Evolutionary conservation across 2,113 vertebrate genomes (phyloP).

Genomic region (Numenius arquata): DNA sequence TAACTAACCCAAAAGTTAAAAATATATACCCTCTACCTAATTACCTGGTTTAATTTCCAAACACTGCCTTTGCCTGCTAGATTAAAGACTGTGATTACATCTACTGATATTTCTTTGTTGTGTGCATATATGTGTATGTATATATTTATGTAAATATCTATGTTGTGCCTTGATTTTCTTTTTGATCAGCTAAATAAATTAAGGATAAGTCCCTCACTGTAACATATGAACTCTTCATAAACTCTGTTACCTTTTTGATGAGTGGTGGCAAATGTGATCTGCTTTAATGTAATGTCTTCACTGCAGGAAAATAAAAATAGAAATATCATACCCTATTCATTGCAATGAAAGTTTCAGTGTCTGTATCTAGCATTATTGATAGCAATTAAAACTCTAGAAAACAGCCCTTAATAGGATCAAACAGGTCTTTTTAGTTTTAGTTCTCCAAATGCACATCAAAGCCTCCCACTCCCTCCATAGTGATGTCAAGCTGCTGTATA

Average conservation of each 20-base stretch:
- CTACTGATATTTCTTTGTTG: background rate
- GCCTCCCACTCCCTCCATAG: background rate
- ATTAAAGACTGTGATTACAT: background rate
- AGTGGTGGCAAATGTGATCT: background rate
- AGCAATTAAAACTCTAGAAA: constrained; percentile 6
- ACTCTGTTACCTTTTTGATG: background rate
- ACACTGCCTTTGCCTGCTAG: background rate
- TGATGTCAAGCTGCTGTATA: background rate
- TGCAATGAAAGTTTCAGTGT: background rate
- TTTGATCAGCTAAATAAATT: background rate
- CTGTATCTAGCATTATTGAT: background rate
- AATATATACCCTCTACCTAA: background rate
- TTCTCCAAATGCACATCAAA: background rate
- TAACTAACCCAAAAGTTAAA: background rate
- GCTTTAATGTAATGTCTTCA: background rate
- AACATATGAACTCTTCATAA: background rate
- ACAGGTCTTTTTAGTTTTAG: background rate
- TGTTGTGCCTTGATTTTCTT: background rate
- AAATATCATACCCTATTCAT: background rate
- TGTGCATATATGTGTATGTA: background rate
- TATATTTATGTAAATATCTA: background rate
- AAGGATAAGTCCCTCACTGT: background rate
- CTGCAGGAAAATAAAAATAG: background rate
- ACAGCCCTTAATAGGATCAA: background rate
- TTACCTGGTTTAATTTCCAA: background rate